Evolutionary conservation across 2,797 vertebrate genomes (phyloP).

Genomic region (Melanotaenia boesemani): DNA sequence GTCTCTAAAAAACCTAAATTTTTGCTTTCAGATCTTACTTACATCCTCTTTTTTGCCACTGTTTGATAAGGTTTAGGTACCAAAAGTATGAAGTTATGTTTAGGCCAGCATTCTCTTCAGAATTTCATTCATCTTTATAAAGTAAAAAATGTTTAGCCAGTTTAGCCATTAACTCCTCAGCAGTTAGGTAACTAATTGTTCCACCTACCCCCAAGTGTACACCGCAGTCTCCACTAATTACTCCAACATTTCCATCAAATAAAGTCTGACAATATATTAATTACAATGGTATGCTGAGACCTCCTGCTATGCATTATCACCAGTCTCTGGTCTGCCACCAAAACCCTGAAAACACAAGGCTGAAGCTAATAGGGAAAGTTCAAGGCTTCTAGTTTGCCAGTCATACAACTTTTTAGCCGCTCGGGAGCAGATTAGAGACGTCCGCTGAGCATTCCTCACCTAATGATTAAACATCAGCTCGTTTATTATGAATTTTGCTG

Average conservation of each 20-base stretch:
- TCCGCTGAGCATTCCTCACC: constrained; percentile 62
- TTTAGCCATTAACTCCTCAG: no score
- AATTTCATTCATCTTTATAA: not conserved
- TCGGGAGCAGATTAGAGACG: constrained; percentile 66
- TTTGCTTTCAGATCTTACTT: no score
- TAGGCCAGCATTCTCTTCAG: not conserved
- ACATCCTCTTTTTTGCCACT: no score
- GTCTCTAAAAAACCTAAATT: no score
- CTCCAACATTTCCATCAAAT: constrained; percentile 75
- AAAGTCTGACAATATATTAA: constrained; percentile 81
- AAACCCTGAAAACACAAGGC: constrained; percentile 35
- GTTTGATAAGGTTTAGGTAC: no score
- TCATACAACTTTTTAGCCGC: constrained; percentile 56
- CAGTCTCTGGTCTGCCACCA: constrained; percentile 53
- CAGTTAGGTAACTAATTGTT: constrained; percentile 61
- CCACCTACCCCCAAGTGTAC: constrained; percentile 44
- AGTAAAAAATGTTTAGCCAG: not conserved
- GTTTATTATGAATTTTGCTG: constrained; percentile 77
- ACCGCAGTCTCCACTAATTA: constrained; percentile 70
- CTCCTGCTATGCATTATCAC: constrained; percentile 62
- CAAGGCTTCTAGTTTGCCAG: constrained; percentile 48
- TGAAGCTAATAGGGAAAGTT: constrained; percentile 54
- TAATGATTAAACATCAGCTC: constrained; percentile 75
- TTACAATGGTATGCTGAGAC: constrained; percentile 66
- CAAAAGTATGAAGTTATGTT: not conserved